phyloP scores from a whole-genome alignment of 2,888 invertebrate genomes.

The Noctuana brunneofusca region DNA sequence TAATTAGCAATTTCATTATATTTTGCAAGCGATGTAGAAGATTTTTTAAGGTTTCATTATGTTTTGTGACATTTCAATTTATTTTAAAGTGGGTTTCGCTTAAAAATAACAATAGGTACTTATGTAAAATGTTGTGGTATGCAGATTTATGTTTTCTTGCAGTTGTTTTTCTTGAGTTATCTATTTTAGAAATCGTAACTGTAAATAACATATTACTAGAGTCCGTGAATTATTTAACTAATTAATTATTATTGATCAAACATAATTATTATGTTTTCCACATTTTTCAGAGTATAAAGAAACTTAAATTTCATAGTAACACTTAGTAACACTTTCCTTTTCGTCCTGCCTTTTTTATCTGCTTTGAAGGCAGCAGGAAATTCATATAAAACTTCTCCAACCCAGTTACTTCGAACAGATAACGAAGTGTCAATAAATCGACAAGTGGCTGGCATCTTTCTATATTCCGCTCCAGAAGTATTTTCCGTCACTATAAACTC shows the following conservation, averaged over 20 bases:
- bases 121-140: no score
- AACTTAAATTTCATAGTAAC: no score
- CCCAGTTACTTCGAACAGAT: slow-evolving; percentile 13
- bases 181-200: no score
- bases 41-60: neutral
- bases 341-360: neutral
- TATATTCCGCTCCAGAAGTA: slow-evolving; percentile 29
- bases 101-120: no score
- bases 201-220: no score
- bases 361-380: neutral
- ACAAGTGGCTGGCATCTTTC: slow-evolving; percentile 28
- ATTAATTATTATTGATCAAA: no score
- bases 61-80: neutral
- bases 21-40: neutral
- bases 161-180: no score
- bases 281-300: no score
- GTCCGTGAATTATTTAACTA: no score
- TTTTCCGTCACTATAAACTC: slow-evolving; percentile 32
- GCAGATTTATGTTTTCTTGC: no score
- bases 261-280: no score
- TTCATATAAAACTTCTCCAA: slow-evolving; percentile 23
- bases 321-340: neutral
- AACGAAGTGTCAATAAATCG: slow-evolving; percentile 33
- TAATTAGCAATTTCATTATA: slow-evolving; percentile 12
- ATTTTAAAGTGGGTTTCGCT: no score